Conservation (phyloP, 2,888 invertebrate genomes). For the Opisthograptis luteolata region DNA sequence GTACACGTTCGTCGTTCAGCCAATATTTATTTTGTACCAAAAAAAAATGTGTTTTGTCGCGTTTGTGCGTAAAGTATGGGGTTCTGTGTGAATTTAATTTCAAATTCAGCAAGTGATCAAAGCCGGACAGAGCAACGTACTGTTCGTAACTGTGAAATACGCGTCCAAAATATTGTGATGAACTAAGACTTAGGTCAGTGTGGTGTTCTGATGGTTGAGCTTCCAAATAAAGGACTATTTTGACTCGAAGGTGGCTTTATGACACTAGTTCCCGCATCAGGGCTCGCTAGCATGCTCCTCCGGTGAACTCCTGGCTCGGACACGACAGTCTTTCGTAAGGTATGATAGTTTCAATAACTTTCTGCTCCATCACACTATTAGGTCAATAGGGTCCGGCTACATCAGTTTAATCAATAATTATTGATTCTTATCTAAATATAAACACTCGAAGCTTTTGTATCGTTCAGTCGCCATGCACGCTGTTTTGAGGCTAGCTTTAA, state of each 20-base stretch:
- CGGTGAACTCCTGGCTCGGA: constrained; percentile 10
- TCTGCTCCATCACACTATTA: constrained; percentile 23
- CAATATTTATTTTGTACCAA: too few relatives aligned
- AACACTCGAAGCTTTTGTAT: too few relatives aligned
- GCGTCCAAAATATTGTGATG: constrained; percentile 10
- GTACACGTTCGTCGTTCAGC: too few relatives aligned
- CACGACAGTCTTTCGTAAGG: constrained; percentile 24
- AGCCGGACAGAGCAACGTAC: neutral
- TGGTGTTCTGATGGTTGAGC: constrained; percentile 20
- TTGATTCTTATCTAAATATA: constrained; percentile 49
- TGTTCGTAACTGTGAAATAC: neutral
- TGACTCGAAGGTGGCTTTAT: constrained; percentile 1
- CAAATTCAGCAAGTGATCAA: neutral
- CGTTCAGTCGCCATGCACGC: too few relatives aligned
- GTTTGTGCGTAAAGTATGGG: constrained; percentile 5
- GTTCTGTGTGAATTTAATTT: neutral
- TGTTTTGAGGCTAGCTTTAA: too few relatives aligned
- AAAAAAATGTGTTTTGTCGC: constrained; percentile 41
- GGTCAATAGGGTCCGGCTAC: constrained; percentile 17
- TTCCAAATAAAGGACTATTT: too few relatives aligned
- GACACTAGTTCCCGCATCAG: neutral
- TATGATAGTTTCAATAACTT: constrained; percentile 1
- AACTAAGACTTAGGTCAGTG: neutral
- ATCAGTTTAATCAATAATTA: constrained; percentile 38
- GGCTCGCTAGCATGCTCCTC: constrained; percentile 23